Base-by-base conservation (phyloP, 2,113 vertebrate species). In the Ctenomys sociabilis region DNA sequence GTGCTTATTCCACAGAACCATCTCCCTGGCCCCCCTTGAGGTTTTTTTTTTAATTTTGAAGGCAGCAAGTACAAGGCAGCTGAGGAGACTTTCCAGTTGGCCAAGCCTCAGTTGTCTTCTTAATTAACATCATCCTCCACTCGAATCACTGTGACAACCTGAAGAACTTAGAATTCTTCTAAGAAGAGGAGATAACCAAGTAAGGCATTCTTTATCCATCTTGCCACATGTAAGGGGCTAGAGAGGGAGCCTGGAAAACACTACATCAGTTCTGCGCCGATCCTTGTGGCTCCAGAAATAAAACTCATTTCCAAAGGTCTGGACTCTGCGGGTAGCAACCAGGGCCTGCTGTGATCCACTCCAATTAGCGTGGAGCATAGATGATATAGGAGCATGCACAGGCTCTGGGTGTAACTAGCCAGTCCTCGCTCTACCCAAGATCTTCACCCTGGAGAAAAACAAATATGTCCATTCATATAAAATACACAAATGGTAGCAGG, bases 141-240 rank as follows among this genome's bases (percentile, higher is more conserved):
- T 19, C 75, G 88, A 89, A 54, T 97, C 90, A 88, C 63, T 12
- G 1, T 81, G 91, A 89, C 70, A 85, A 40, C 73, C 37, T 91
- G 88, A 94, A 95, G 68, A 92, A 72, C 86, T 64, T 81, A 94
- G 90, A 92, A 54, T 91, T 96, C 82, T 37, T 93, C 32, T 13
- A 92, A 80, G 92, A 88, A 66, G 49, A 90, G 57, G n/a, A 95
- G 94, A 91, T 84, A 77, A 63, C n/a, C 54, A 63, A 49, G 77
- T 13, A 43, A 83, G 49, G 78, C 80, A 54, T 95, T 96, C 85
- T 92, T 88, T 30, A 86, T 52, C 54, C 30, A 52, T 89, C 81
- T 89, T 70, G 40, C 49, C 43, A 17, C 35, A 57, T 70, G 52
- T 37, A 26, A 57, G 61, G 32, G 85, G 40, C 59, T 16, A 5